Conservation (phyloP, 2,888 invertebrate genomes). For the Ptychoptera albimana region DNA sequence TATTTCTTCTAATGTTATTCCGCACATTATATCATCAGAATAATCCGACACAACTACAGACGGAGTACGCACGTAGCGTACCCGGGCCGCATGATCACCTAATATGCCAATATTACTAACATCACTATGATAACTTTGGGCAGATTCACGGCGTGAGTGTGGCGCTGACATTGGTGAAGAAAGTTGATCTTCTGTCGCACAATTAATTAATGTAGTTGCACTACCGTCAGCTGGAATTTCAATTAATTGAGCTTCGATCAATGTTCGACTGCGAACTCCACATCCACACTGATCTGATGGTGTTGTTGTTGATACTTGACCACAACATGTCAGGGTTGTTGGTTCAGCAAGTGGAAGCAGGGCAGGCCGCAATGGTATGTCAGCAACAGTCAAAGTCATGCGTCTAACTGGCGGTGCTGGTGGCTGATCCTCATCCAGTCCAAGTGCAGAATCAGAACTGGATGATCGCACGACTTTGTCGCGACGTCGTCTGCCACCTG, state of each 20-base stretch:
- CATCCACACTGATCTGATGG: constrained; percentile 2
- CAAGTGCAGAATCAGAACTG: constrained; percentile 28
- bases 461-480: constrained; percentile 26
- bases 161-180: constrained; percentile 14
- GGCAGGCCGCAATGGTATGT: constrained; percentile 27
- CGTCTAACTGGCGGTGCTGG: constrained; percentile 15
- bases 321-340: constrained; percentile 23
- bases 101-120: constrained; percentile 28
- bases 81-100: constrained; percentile 30
- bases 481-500: neutral
- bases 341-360: constrained; percentile 28
- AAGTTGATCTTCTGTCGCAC: constrained; percentile 12
- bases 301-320: constrained; percentile 12
- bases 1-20: constrained; percentile 41
- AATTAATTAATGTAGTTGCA: constrained; percentile 14
- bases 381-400: constrained; percentile 28
- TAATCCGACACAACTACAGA: constrained; percentile 80
- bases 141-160: constrained; percentile 31
- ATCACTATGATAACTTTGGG: constrained; percentile 30
- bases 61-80: constrained; percentile 58
- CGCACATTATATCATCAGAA: constrained; percentile 50
- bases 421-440: constrained; percentile 22
- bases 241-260: constrained; percentile 39
- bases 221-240: constrained; percentile 33
- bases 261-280: constrained; percentile 26